Evolutionary conservation across 2,113 vertebrate species (phyloP), one percentile per base, ranked within the genome.

Genomic region (Entomyzon cyanotis): DNA sequence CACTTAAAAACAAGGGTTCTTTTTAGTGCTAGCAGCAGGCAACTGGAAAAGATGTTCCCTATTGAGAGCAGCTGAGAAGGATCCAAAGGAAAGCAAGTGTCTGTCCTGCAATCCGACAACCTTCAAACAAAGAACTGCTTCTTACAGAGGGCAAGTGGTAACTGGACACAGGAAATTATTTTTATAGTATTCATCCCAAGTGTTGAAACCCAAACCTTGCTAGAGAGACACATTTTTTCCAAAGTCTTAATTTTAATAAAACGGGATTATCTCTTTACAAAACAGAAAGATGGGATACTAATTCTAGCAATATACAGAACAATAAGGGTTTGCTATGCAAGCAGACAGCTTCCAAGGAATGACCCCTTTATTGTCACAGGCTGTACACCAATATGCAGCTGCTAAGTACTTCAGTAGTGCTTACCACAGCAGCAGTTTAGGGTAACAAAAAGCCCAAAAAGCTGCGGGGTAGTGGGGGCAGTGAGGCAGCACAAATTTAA

Each of bases 391-490:
- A 19, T 8, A 71, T 11, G 18, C 30, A 67, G 50, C 46, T 50
- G 35, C 3, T 21, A 75, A 60, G 5, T 42, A 46, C 30, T 63
- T 58, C 59, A 46, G 22, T 7, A 87, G 50, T 22, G 30, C 39
- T 53, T n/a, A 52, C 11, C n/a, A 58, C 12, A 84, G 39, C 44
- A 77, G 35, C 12, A 41, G 3, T 23, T 3, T 25, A 10, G 13
- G 15, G 2, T 1, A 3, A 50, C 33, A 19, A 65, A 84, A 30
- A 5, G 9, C 11, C 24, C 20, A 3, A 30, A 64, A 70, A 47
- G 5, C 15, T 41, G 24, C 15, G 3, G 7, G 23, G 15, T 12
- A 25, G 15, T 22, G 3, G 3, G 2, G 3, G 4, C 2, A 41
- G 7, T 7, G 8, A 8, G 11, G 23, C 39, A 78, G 60, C 37